Evolutionary conservation across 1,140 invertebrate genomes (phyloP), one percentile per base, ranked within the genome.

Genomic region (Plectrocnemia conspersa): DNA sequence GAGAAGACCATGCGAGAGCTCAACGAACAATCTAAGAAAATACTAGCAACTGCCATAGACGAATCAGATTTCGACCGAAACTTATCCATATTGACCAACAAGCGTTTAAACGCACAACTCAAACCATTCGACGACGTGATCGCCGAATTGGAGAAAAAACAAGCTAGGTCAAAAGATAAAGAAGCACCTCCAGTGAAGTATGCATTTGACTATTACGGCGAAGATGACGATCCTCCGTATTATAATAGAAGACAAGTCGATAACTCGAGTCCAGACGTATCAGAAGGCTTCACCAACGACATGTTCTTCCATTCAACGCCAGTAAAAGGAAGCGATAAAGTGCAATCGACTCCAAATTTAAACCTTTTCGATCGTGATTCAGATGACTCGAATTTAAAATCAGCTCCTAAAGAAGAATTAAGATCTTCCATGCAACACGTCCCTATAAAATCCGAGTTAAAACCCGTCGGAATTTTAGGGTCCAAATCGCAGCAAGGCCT

Each of bases 271-370:
- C 58, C 58, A 0, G 58, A 60, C 38, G 50, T 56, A 7, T 60
- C 58, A 2, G 58, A 60, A 3, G 24, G 35, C 16, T 60, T 60
- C 32, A 13, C 9, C 4, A 32, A 4, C 13, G 42, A 54, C 2
- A 23, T 53, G 32, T 60, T 60, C 69, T 7, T 71, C 69, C 52
- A 77, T 64, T 61, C 77, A 63, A 58, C 67, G 58, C 48, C 69
- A 56, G 54, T 64, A 19, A 69, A 74, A 11, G 65, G 69, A 1
- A 70, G 74, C 44, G 76, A 70, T 27, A 65, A 76, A 32, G 79
- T 81, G 1, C 73, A 75, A 22, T 83, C 81, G 48, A 84, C 83
- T 11, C 83, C 83, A 0, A 82, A 85, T 67, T 62, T 85, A 13
- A 76, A 78, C 32, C 73, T 73, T 3, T 72, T 69, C 38, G 72